Evolutionary conservation across 2,888 invertebrate genomes (phyloP), one percentile per base, ranked within the genome.

Genomic region (Callyntrura guangdongensis): DNA sequence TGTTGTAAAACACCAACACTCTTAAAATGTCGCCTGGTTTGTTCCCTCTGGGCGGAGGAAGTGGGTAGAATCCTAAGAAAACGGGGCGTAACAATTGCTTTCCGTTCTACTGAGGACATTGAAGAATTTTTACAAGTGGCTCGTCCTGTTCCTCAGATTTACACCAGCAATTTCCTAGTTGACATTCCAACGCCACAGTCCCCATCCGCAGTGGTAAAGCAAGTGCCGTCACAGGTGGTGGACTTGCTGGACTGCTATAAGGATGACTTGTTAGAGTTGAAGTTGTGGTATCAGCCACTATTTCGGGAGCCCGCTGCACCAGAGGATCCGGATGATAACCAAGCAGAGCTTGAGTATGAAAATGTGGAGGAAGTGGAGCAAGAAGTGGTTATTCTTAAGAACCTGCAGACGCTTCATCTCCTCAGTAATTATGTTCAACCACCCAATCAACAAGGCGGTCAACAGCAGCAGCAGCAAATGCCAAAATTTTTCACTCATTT

Each of bases 351-450:
- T 20, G 53, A n/a, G n/a, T n/a, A 20, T 4, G 20, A 47, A 0
- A 47, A 22, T 47, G 74, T 14, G 4, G 72, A 61, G 0, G 79
- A 53, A 49, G 22, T 11, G 27, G 82, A 36, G 1, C 45, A 77
- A 12, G 64, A 61, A n/a, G 20, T 22, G 47, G 82, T 91, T 45
- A 69, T 25, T 0, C 72, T 92, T 4, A 72, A 83, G 61, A 25
- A 72, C 17, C 25, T 91, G 11, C 49, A 86, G 3, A 89, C 74
- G 8, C 77, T 92, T 17, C 92, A 92, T 11, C 69, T 92, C 22
- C 87, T 92, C 36, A 90, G 91, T 1, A 92, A 91, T 45, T 89
- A 92, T 25, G 89, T 92, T 20, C 84, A 88, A 25, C 91, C 91
- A 8, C 49, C 74, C 0, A 67, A n/a, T n/a, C n/a, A n/a, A 27